Conservation (phyloP, 2,797 vertebrate species). For the Myotis planiceps region DNA sequence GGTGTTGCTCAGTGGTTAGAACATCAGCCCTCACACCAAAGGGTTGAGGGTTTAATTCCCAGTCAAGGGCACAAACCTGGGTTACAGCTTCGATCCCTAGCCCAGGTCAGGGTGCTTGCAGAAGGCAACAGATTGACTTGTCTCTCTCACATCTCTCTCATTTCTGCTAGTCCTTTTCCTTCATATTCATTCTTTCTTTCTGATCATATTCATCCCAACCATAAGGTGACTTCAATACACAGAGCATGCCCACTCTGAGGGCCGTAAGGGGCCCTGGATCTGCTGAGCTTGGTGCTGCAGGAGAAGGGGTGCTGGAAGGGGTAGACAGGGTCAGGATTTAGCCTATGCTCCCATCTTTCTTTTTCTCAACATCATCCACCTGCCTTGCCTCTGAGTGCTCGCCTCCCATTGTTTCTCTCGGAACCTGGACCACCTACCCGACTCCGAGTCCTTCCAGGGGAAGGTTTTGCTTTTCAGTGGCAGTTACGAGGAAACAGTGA, state of each 20-base stretch:
- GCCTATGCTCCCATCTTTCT: neutral
- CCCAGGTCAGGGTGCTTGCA: no score
- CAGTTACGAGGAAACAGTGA: neutral
- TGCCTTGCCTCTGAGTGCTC: neutral
- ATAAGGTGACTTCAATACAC: fast-evolving
- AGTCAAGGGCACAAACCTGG: no score
- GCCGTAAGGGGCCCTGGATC: neutral
- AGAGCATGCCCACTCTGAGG: fast-evolving
- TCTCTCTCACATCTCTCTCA: no score
- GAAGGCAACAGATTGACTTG: no score
- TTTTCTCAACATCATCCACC: neutral
- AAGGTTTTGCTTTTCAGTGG: neutral
- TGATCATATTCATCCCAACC: neutral
- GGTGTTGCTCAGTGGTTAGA: no score
- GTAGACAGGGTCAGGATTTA: neutral
- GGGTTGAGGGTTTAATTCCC: no score
- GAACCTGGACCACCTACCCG: neutral
- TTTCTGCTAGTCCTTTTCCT: neutral
- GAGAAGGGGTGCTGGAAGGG: fast-evolving
- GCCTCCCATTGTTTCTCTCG: fast-evolving
- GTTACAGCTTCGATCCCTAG: no score
- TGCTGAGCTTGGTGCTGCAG: neutral
- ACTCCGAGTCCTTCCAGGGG: neutral
- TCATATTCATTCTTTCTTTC: neutral
- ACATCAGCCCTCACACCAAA: no score